A percentile compares a stretch with the other conserved stretches of the same genome.
These are phyloP conservation scores for Melanchra persicariae DNA, from an alignment of 2,888 invertebrate genomes.

Conservation along the genomic window DNA sequence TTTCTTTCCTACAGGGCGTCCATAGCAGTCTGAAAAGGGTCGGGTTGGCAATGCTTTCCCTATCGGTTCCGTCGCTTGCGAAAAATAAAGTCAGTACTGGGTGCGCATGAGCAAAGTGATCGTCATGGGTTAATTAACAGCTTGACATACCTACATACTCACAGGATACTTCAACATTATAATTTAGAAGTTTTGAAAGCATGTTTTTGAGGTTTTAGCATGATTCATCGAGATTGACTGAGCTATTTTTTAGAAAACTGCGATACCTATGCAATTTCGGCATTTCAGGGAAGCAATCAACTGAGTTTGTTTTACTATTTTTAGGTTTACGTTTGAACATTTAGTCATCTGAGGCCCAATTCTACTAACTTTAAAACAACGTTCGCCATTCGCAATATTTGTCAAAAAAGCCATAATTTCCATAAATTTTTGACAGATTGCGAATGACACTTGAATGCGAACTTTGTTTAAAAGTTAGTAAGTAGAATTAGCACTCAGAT, in stretches of 20 bases:
- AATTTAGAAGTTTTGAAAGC: slow-evolving; percentile 10
- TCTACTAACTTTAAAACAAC: too few species aligned
- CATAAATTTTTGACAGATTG: too few species aligned
- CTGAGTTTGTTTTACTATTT: too few species aligned
- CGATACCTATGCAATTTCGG: too few species aligned
- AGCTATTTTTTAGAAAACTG: neutral
- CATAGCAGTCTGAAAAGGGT: slow-evolving; percentile 84
- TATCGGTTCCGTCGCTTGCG: slow-evolving; percentile 81
- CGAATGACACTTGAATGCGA: too few species aligned
- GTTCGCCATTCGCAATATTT: too few species aligned
- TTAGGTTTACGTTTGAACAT: too few species aligned
- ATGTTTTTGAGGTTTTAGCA: slow-evolving; percentile 25
- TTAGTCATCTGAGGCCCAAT: too few species aligned
- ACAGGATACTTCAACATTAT: neutral
- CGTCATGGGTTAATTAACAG: slow-evolving; percentile 36
- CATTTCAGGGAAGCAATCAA: too few species aligned
- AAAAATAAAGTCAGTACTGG: slow-evolving; percentile 85
- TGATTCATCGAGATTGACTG: slow-evolving; percentile 7
- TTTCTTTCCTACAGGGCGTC: slow-evolving; percentile 80
- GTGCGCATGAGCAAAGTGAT: slow-evolving; percentile 45
- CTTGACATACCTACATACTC: slow-evolving; percentile 20
- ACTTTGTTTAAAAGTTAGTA: too few species aligned
- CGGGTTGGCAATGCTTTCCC: slow-evolving; percentile 85
- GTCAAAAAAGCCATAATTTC: too few species aligned
- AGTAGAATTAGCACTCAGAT: too few species aligned